Evolutionary conservation across 2,888 invertebrate genomes (phyloP).

Genomic region (Lepidochitona cinerea): DNA sequence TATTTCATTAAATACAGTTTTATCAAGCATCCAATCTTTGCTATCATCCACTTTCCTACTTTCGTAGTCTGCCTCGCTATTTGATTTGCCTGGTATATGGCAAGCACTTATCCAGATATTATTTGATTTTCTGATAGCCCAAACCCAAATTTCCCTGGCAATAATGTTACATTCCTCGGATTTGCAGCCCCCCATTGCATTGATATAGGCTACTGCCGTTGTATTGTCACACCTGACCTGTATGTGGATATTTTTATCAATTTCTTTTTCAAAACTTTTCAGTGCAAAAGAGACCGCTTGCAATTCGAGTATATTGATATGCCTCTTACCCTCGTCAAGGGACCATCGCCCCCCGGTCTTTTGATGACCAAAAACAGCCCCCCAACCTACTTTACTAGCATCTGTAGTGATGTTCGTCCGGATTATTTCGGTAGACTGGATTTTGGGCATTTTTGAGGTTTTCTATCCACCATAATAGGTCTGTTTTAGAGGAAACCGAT

Average conservation of each 20-base stretch:
- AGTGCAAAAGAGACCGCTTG: constrained; percentile 1
- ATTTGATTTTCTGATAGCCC: not conserved
- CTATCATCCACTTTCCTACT: constrained; percentile 2
- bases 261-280: not conserved
- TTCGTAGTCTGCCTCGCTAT: constrained; percentile 5
- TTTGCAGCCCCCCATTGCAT: constrained; percentile 7
- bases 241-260: not conserved
- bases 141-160: constrained; percentile 8
- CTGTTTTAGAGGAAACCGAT: not conserved
- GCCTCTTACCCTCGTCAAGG: not conserved
- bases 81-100: constrained; percentile 9
- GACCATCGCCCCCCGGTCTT: constrained; percentile 12
- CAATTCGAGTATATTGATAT: constrained; percentile 11
- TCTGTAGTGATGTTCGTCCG: constrained; percentile 2
- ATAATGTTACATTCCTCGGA: constrained; percentile 1
- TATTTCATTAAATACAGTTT: not conserved
- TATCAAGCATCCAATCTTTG: constrained; percentile 16
- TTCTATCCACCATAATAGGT: constrained; percentile 13
- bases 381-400: constrained; percentile 9
- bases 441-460: not conserved
- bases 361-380: not conserved
- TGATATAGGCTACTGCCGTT: constrained; percentile 8
- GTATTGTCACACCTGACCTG: constrained; percentile 5
- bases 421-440: not conserved
- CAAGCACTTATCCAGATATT: constrained; percentile 6